These are phyloP conservation scores for Notospermus geniculatus DNA, from an alignment of 1,140 invertebrate species.

Conservation along the genomic window DNA sequence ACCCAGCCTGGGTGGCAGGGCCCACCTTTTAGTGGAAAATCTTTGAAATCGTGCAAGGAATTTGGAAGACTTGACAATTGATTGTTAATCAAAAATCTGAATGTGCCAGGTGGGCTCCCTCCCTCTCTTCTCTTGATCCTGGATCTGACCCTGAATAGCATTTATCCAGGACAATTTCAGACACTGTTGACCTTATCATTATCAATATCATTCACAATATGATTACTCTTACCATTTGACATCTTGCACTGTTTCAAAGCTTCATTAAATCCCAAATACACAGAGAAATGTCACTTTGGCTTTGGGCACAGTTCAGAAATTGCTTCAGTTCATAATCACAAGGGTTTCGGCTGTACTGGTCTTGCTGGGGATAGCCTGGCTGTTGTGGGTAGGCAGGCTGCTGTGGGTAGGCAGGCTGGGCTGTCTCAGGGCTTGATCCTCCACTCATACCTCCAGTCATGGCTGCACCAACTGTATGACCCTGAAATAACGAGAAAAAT, in stretches of 20 bases:
- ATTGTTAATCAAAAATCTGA: too few species aligned
- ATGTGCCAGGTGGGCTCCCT: too few species aligned
- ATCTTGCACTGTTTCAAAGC: slow-evolving; percentile 50
- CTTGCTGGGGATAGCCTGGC: too few species aligned
- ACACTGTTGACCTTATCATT: too few species aligned
- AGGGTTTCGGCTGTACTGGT: slow-evolving; percentile 35
- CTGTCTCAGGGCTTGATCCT: slow-evolving; percentile 20
- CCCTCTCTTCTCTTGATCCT: too few species aligned
- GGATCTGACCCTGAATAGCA: too few species aligned
- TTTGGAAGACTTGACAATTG: too few species aligned
- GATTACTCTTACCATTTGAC: slow-evolving; percentile 37
- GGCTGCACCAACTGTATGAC: slow-evolving; percentile 49
- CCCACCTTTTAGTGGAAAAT: too few species aligned
- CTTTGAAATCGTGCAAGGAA: too few species aligned
- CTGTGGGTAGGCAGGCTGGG: background rate
- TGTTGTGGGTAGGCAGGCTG: background rate
- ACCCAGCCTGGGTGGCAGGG: too few species aligned
- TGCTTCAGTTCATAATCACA: slow-evolving; percentile 56
- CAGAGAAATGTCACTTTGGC: slow-evolving; percentile 46
- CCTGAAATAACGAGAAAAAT: slow-evolving; percentile 30
- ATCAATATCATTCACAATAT: too few species aligned
- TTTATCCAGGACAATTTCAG: too few species aligned
- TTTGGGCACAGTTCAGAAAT: slow-evolving; percentile 55
- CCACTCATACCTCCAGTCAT: slow-evolving; percentile 43
- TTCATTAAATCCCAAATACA: slow-evolving; percentile 53